These are phyloP conservation scores for Sipha maydis DNA, from an alignment of 2,888 invertebrate genomes.

Conservation along the genomic window DNA sequence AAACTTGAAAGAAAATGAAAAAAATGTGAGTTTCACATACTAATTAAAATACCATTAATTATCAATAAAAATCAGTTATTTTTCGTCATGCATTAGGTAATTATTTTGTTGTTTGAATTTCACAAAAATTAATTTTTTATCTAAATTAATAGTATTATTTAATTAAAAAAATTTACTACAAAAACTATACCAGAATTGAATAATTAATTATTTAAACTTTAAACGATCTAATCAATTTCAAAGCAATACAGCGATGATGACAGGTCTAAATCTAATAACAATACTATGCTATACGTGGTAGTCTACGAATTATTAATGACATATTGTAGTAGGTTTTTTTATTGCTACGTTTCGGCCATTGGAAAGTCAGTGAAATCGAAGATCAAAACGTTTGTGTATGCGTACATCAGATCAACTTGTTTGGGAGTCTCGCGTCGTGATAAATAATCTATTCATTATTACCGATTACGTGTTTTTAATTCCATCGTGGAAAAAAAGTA, in stretches of 20 bases:
- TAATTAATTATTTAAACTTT: not conserved
- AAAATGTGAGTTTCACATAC: no score
- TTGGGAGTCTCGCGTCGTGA: not conserved
- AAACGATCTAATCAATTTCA: not conserved
- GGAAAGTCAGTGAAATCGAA: slow-evolving; percentile 53
- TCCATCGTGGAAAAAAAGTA: not conserved
- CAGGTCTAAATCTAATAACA: not conserved
- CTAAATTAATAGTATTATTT: no score
- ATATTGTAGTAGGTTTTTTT: not conserved
- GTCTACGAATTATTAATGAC: not conserved
- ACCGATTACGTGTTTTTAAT: slow-evolving; percentile 28
- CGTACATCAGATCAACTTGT: not conserved
- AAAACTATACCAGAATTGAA: not conserved
- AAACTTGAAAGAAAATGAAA: no score
- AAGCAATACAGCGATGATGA: not conserved
- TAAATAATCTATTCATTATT: slow-evolving; percentile 30
- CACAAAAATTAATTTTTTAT: no score
- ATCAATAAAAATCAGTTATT: no score
- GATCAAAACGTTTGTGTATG: not conserved
- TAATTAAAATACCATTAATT: no score
- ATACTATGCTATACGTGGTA: not conserved
- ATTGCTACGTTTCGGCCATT: not conserved
- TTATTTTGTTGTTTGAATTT: no score
- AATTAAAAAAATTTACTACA: no score
- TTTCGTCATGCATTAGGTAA: no score